Base-by-base conservation (phyloP, 2,113 vertebrate genomes). In the Glareola pratincola region DNA sequence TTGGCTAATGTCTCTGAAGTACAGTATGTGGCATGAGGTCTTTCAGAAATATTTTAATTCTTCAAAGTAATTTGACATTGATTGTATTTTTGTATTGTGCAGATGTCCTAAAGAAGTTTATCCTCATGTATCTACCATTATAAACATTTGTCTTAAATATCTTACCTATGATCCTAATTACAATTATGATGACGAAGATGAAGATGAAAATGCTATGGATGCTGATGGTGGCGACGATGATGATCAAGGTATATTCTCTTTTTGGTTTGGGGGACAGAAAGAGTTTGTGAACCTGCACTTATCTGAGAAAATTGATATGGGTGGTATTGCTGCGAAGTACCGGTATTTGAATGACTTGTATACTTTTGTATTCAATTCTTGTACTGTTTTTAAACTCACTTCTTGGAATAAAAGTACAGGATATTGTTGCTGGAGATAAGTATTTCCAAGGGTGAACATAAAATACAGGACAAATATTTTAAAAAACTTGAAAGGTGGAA, bases 21-120 rank as follows among this genome's bases (percentile, higher is more conserved):
- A 64, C 47, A 30, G 37, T 41, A 16, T 63, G 9, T 76, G 30
- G 9, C 29, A 45, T 64, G 19, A 88, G 74, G 60, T 66, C 37
- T 80, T 88, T 27, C 43, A 57, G 63, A 62, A 77, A 13, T 78
- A 36, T 56, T 59, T 85, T 75, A 66, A 50, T 81, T 53, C 17
- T 62, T 94, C 43, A 21, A 68, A 67, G 43, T 79, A 75, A 84
- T 73, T 86, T 77, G 50, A 29, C 9, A 20, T 56, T 73, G 10
- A 57, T 67, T 66, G 6, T 82, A 12, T 92, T 83, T 94, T 82
- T 94, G 54, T 96, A n/a, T 90, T 84, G 53, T 27, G 13, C 89
- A 99, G 99, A 97, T 99, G 99, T 98, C 99, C 99, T 64, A 99
- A 99, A 98, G 99, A 99, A 98, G 99, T 99, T 82, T 99, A 99